Conservation (phyloP, 2,888 invertebrate genomes). For the Ptilodon capucinus region DNA sequence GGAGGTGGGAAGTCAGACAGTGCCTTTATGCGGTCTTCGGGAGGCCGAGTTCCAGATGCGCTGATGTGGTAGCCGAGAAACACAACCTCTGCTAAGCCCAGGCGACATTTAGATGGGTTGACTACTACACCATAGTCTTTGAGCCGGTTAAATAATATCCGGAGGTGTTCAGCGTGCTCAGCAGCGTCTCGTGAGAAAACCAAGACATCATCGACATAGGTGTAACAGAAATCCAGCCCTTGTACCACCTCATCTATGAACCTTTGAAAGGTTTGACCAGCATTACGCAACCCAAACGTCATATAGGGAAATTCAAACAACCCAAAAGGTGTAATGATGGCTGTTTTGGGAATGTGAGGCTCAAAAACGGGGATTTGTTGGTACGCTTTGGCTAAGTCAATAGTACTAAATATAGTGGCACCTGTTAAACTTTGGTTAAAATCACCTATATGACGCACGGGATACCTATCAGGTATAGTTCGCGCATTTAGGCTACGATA, state of each 20-base stretch:
- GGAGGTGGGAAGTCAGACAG: neutral
- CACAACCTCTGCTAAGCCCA: neutral
- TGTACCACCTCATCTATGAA: neutral
- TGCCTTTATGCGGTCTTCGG: neutral
- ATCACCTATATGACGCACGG: conserved; percentile 43
- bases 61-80: neutral
- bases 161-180: neutral
- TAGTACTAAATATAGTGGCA: conserved; percentile 32
- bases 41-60: neutral
- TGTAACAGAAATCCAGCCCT: neutral
- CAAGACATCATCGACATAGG: neutral
- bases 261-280: conserved; percentile 44
- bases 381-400: conserved; percentile 43
- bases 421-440: conserved; percentile 33
- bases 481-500: conserved; percentile 31
- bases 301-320: conserved; percentile 23
- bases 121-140: conserved; percentile 1
- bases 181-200: neutral
- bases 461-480: conserved; percentile 36
- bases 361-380: conserved; percentile 6
- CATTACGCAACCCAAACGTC: conserved; percentile 53
- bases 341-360: neutral
- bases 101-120: neutral
- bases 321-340: neutral
- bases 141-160: neutral